These are phyloP conservation scores for Cyphomyrus discorhynchus DNA, from an alignment of 2,113 vertebrate genomes.

Conservation along the genomic window DNA sequence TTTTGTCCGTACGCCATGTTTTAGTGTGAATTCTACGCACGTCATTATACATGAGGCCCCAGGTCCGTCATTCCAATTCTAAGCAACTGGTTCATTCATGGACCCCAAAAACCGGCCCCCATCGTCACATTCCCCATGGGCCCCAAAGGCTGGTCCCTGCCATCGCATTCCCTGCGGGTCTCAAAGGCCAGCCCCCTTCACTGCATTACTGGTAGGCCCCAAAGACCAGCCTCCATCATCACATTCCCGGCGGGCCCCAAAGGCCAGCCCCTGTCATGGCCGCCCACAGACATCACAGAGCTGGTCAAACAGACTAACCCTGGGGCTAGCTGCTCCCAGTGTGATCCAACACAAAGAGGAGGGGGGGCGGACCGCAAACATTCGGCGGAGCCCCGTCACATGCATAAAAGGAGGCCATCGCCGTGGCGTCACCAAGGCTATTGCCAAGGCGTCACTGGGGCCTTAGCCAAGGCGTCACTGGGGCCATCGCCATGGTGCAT, in stretches of 20 bases:
- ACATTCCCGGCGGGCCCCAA: conserved; percentile 17
- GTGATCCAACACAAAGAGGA: conserved; percentile 3
- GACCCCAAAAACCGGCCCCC: background rate
- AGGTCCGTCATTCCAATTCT: conserved; percentile 33
- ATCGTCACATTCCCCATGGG: conserved; percentile 19
- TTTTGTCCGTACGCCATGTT: no score
- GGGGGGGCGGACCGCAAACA: conserved; percentile 3
- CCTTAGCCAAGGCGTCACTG: background rate
- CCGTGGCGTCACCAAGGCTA: conserved; percentile 1
- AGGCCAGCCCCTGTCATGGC: conserved; percentile 9
- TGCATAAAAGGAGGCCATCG: conserved; percentile 22
- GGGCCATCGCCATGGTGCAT: background rate
- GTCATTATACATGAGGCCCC: no score
- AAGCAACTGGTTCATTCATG: conserved; percentile 47
- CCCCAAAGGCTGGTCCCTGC: background rate
- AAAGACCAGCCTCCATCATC: background rate
- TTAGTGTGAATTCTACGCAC: no score
- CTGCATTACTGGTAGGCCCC: conserved; percentile 21
- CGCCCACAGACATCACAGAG: background rate
- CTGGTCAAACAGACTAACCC: background rate
- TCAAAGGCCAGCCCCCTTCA: background rate
- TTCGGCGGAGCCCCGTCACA: conserved; percentile 27
- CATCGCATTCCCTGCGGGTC: conserved; percentile 20
- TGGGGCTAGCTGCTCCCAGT: background rate
- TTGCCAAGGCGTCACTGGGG: background rate